Conservation (phyloP, 2,888 invertebrate genomes). For the Acleris holmiana region DNA sequence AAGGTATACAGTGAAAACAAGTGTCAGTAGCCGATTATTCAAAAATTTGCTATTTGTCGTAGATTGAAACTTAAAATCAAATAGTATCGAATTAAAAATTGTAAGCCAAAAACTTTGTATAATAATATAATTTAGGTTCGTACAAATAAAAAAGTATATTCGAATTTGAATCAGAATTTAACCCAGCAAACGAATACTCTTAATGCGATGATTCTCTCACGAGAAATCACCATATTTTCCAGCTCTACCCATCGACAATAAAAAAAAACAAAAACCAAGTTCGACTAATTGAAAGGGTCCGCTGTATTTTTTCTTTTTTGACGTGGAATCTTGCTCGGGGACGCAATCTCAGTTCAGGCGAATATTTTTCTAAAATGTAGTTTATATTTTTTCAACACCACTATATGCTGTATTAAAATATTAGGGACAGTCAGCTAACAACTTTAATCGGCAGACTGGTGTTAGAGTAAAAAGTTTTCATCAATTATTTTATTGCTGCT, state of each 20-base stretch:
- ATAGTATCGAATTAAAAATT: too few relatives aligned
- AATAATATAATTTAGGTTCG: too few relatives aligned
- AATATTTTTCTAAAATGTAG: conserved; percentile 4
- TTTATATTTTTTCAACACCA: conserved; percentile 13
- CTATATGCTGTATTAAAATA: conserved; percentile 21
- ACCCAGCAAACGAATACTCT: too few relatives aligned
- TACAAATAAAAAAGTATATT: too few relatives aligned
- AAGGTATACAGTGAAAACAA: too few relatives aligned
- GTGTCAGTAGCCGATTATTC: too few relatives aligned
- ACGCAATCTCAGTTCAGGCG: not conserved
- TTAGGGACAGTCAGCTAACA: conserved; percentile 11
- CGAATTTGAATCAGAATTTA: too few relatives aligned
- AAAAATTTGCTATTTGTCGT: too few relatives aligned
- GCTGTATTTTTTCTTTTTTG: conserved; percentile 8
- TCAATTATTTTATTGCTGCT: too few relatives aligned
- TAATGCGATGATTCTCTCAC: too few relatives aligned
- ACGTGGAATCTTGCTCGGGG: conserved; percentile 13
- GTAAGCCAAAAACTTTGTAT: too few relatives aligned
- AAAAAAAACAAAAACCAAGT: not conserved
- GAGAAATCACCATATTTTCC: not conserved
- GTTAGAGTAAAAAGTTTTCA: conserved; percentile 7
- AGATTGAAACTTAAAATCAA: too few relatives aligned
- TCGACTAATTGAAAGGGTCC: conserved; percentile 16
- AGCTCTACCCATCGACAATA: not conserved
- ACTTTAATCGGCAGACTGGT: not conserved